Percentiles rank a stretch among this genome's conserved stretches.
These are phyloP conservation scores for Coenonympha arcania DNA, from an alignment of 2,888 invertebrate genomes.

Conservation along the genomic window DNA sequence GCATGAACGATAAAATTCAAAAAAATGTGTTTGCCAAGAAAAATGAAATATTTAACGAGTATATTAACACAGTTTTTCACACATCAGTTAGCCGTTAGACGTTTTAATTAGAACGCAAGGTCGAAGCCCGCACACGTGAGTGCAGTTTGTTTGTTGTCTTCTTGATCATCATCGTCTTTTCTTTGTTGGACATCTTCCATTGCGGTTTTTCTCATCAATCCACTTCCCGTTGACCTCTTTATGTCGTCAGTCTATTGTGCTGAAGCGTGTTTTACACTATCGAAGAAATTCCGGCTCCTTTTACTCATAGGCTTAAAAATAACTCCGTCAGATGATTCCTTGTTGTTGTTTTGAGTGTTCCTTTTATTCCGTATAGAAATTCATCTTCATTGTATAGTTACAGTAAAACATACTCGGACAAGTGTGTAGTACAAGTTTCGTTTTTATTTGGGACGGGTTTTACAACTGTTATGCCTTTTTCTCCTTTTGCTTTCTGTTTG, in stretches of 20 bases:
- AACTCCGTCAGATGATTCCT: background rate
- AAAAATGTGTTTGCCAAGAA: background rate
- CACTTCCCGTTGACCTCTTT: no score
- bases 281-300: no score
- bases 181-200: no score
- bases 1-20: no score
- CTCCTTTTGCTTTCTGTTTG: no score
- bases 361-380: background rate
- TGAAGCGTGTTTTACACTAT: no score
- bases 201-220: no score
- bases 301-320: no score
- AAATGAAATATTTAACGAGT: background rate
- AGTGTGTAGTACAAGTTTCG: conserved; percentile 4
- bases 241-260: no score
- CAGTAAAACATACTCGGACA: background rate
- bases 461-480: background rate
- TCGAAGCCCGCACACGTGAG: conserved; percentile 18
- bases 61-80: background rate
- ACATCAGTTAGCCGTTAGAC: conserved; percentile 1
- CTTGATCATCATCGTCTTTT: no score
- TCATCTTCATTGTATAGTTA: background rate
- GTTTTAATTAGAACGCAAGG: conserved; percentile 23
- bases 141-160: conserved; percentile 3
- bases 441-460: background rate
- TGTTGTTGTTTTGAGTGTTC: background rate